Percentiles rank a stretch among this genome's conserved stretches.
Conservation (phyloP, 2,113 vertebrate genomes). For the Centropristis striata region DNA sequence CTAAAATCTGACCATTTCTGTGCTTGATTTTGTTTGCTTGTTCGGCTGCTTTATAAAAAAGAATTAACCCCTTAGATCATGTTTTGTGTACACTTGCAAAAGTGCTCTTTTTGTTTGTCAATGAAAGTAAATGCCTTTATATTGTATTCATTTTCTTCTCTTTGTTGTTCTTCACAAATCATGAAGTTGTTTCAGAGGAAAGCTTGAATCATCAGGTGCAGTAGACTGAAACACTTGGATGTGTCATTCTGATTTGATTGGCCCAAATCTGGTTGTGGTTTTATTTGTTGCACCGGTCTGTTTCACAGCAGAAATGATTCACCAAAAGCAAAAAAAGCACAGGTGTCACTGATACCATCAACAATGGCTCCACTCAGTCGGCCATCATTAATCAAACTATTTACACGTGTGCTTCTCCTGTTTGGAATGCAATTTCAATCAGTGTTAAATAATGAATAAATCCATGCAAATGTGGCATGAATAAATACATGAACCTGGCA, state of each 20-base stretch:
- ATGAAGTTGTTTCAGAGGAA: neutral
- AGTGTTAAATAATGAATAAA: too few species aligned
- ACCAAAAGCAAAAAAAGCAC: neutral
- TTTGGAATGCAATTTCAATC: too few species aligned
- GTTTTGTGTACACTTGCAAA: constrained; percentile 56
- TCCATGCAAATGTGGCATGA: too few species aligned
- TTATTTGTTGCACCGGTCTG: constrained; percentile 13
- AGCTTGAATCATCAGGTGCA: neutral
- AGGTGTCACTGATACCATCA: neutral
- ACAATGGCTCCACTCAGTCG: neutral
- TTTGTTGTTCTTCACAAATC: constrained; percentile 14
- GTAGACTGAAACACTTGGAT: neutral
- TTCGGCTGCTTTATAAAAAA: constrained; percentile 47
- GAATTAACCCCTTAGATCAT: constrained; percentile 27
- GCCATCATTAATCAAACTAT: neutral
- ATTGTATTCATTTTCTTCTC: constrained; percentile 29
- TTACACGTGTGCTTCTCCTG: neutral
- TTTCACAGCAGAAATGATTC: neutral
- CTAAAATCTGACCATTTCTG: constrained; percentile 43
- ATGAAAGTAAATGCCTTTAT: constrained; percentile 72
- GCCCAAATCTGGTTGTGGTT: neutral
- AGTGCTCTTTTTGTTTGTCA: constrained; percentile 66
- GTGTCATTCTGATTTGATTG: neutral
- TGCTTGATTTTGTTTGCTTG: constrained; percentile 59
- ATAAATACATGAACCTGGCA: too few species aligned